Evolutionary conservation across 2,113 vertebrate genomes (phyloP), one percentile per base, ranked within the genome.

Genomic region (Phainopepla nitens): DNA sequence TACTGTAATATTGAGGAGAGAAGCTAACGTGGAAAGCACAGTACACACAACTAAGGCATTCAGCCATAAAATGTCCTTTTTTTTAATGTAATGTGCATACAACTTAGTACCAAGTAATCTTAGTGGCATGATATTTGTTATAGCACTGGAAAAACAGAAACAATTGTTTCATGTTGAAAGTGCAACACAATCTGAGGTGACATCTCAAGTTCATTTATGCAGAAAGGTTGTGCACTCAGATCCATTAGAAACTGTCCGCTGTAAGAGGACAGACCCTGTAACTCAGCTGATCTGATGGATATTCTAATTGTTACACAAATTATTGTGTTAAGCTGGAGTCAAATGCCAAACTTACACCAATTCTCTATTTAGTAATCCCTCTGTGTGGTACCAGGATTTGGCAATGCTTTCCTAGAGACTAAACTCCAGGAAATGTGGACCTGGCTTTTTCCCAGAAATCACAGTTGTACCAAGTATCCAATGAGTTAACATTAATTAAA

Each of bases 31-130:
- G 19, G 58, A 79, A 85, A 33, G 27, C 27, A 56, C 15, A 82
- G 29, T 9, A 18, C 35, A n/a, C 60, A 64, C 25, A 62, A 33
- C 22, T 72, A 66, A 91, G 69, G 73, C 47, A 4, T 19, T 92
- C 76, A 80, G 47, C 41, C 36, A 75, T 31, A 45, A 82, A 79
- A 96, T 33, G 54, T 13, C 11, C 7, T 27, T 61, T 82, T 50
- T 77, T 80, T 92, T 50, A 94, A 91, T 94, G 82, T 83, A 82
- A 94, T 82, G 86, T 92, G 86, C 90, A 87, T 84, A 78, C 41
- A 76, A 47, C 86, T 65, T 54, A 61, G 36, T 62, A 81, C 82
- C 82, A 81, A 90, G 65, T 92, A 95, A 96, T 93, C 76, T 94
- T 65, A 83, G 92, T 42, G 88, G 92, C 88, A 69, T 66, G 57